Base-by-base conservation (phyloP, 2,888 invertebrate species). In the Amblyteles armatorius region DNA sequence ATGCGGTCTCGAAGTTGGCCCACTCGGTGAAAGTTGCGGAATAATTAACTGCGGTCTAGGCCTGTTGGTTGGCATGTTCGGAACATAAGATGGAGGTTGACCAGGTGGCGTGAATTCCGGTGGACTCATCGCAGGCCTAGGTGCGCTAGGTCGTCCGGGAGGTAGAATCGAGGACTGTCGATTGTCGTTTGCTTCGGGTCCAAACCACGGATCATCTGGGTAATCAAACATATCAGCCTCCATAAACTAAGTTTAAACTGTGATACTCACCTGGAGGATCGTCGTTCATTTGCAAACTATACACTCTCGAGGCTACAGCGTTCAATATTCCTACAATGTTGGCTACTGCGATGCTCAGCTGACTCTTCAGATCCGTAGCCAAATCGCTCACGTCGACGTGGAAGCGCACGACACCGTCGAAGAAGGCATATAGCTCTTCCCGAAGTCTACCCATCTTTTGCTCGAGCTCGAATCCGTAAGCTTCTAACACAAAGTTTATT, bases 61-160 rank as follows among this genome's bases (percentile, higher is more conserved):
- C 11, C 29, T 60, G n/a, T 11, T 26, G 13, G 19, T 26, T 22
- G 71, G 69, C 16, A 1, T 52, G 16, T 11, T 63, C 26, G 69
- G 82, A 57, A 40, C 16, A 29, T 71, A 29, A 44, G 76, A n/a
- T 22, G 76, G 60, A 52, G 16, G n/a, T 40, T 40, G 71, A 4
- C 76, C 82, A 11, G 82, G 76, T 44, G 76, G 55, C 16, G 13
- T 44, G 0, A 77, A 55, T 5, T 71, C 76, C 13, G 82, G 76
- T 65, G 29, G 29, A 1, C 29, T 40, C n/a, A 22, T 36, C 44
- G 44, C 82, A 13, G 63, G 44, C 3, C 29, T n/a, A 0, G 48
- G 19, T 22, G 29, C 13, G 0, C 13, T 4, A 13, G 60, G 60
- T 29, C n/a, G 60, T 33, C 29, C 33, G 29, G 33, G 60, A 16